phyloP scores from a whole-genome alignment of 2,797 vertebrate species.

The Pseudomugil tenellus region DNA sequence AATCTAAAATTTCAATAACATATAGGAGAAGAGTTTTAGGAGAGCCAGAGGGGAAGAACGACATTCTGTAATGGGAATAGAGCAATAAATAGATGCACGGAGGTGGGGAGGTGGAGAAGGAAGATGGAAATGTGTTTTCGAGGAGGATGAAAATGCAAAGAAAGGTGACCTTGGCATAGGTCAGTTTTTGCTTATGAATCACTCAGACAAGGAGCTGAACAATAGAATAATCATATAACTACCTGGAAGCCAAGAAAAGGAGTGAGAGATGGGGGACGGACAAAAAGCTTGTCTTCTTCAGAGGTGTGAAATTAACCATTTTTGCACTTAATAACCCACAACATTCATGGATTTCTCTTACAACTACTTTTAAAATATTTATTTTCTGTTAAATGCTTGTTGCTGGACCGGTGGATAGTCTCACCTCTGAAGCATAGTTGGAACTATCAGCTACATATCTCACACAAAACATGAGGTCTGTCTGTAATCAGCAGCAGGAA shows the following conservation, averaged over 20 bases:
- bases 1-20: no score
- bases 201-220: constrained; percentile 22
- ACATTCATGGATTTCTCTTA: no score
- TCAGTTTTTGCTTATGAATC: constrained; percentile 49
- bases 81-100: constrained; percentile 14
- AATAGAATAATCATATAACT: constrained; percentile 38
- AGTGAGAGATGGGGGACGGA: constrained; percentile 6
- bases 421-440: constrained; percentile 55
- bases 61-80: neutral
- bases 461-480: no score
- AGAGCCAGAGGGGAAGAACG: neutral
- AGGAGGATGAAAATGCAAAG: constrained; percentile 12
- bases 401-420: constrained; percentile 26
- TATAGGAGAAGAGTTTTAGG: neutral
- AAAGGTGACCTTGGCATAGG: constrained; percentile 50
- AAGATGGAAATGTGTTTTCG: neutral
- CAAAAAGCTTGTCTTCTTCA: constrained; percentile 21
- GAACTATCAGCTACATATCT: neutral
- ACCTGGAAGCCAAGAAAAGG: constrained; percentile 9
- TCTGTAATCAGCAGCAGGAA: no score
- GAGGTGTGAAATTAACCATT: neutral
- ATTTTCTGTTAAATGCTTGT: constrained; percentile 25
- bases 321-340: no score
- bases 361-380: no score
- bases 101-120: neutral